Percentiles rank a stretch among this genome's conserved stretches.
Conservation (phyloP, 2,888 invertebrate genomes). For the Coenonympha arcania region DNA sequence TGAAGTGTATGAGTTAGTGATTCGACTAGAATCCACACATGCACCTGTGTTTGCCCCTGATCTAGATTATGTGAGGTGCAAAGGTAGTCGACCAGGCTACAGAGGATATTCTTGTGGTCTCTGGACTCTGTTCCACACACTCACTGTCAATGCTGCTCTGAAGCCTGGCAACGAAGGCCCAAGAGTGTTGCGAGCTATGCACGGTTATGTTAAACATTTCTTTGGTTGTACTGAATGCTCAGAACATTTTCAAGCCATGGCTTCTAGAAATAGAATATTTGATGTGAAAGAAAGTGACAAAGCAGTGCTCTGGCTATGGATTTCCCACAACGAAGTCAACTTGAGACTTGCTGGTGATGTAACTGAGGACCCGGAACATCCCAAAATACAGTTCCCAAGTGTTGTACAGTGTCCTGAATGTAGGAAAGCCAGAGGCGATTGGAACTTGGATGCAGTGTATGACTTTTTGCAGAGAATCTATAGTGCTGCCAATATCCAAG, state of each 20-base stretch:
- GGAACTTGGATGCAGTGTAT: conserved; percentile 78
- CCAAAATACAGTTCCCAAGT: conserved; percentile 92
- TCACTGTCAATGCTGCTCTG: conserved; percentile 84
- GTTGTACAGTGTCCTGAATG: conserved; percentile 79
- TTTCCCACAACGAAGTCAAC: conserved; percentile 95
- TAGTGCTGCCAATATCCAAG: conserved; percentile 46
- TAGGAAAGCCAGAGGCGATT: conserved; percentile 69
- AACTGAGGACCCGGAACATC: conserved; percentile 92
- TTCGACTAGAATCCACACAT: conserved; percentile 66
- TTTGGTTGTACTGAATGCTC: conserved; percentile 95
- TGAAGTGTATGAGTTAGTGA: conserved; percentile 74
- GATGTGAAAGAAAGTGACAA: conserved; percentile 81
- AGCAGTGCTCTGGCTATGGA: conserved; percentile 93
- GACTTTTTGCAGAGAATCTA: conserved; percentile 75
- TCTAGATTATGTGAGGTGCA: conserved; percentile 83
- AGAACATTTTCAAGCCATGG: conserved; percentile 91
- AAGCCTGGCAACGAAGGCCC: conserved; percentile 72
- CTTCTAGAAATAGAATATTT: conserved; percentile 78
- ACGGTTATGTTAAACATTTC: conserved; percentile 91
- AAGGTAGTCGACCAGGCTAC: conserved; percentile 81
- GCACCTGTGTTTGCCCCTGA: conserved; percentile 72
- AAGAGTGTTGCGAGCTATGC: conserved; percentile 85
- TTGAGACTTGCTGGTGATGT: conserved; percentile 85
- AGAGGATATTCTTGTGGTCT: conserved; percentile 95
- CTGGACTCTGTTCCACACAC: conserved; percentile 94